phyloP scores from a whole-genome alignment of 2,797 vertebrate genomes.

The Dryobates pubescens region DNA sequence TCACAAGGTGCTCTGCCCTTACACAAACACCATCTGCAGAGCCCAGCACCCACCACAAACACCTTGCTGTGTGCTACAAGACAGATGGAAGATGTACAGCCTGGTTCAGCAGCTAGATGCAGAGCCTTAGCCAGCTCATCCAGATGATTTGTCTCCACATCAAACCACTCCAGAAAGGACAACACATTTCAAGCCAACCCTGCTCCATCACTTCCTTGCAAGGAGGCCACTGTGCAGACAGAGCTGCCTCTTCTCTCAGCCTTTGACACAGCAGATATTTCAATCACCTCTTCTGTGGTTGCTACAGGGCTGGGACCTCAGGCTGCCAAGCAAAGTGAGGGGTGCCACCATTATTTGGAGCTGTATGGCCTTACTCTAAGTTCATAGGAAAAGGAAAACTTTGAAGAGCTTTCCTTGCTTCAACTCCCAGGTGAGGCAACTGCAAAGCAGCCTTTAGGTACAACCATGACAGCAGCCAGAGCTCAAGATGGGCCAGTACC shows the following conservation, averaged over 20 bases:
- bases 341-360: not conserved
- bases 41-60: not conserved
- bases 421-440: not conserved
- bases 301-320: not conserved
- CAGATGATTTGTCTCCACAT: fast-evolving
- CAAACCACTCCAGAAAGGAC: not conserved
- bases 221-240: not conserved
- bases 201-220: not conserved
- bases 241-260: not conserved
- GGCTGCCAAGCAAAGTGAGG: not conserved
- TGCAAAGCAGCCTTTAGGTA: not conserved
- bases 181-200: not conserved
- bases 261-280: not conserved
- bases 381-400: fast-evolving
- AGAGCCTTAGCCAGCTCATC: not conserved
- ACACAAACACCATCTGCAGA: not conserved
- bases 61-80: not conserved
- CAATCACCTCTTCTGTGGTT: not conserved
- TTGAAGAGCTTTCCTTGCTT: not conserved
- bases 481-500: not conserved
- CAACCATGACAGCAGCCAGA: not conserved
- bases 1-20: not conserved
- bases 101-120: not conserved
- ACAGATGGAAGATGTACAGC: not conserved
- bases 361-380: not conserved